These are phyloP conservation scores for Campoplex nolae DNA, from an alignment of 2,888 invertebrate species.

Conservation along the genomic window DNA sequence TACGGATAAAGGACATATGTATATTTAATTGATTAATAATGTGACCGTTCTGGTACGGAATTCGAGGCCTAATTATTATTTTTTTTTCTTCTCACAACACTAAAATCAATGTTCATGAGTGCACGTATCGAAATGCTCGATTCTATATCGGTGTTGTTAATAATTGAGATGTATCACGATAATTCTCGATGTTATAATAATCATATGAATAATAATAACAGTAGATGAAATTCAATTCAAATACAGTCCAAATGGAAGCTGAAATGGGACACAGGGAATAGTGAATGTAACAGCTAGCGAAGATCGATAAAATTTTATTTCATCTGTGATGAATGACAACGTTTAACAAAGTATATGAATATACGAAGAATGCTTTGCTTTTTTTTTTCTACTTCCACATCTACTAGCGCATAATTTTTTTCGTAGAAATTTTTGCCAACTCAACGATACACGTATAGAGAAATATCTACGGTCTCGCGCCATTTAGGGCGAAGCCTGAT, in stretches of 20 bases:
- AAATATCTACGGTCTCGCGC: constrained; percentile 73
- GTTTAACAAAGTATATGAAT: not conserved
- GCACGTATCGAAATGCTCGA: not conserved
- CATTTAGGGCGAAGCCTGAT: constrained; percentile 81
- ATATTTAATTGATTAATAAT: constrained; percentile 49
- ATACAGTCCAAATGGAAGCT: not conserved
- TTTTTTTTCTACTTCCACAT: not conserved
- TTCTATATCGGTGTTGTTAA: not conserved
- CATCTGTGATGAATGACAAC: not conserved
- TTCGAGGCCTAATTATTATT: constrained; percentile 12
- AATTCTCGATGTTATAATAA: not conserved
- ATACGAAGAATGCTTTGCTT: constrained; percentile 1
- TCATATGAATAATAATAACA: not conserved
- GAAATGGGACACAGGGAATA: not conserved
- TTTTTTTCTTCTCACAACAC: not conserved
- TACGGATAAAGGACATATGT: constrained; percentile 29
- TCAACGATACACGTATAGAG: constrained; percentile 31
- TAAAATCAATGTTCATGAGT: not conserved
- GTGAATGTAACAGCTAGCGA: too few relatives aligned
- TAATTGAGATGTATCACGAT: not conserved
- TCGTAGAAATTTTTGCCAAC: constrained; percentile 29
- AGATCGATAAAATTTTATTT: not conserved
- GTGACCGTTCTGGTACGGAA: constrained; percentile 10
- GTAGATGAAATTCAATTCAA: not conserved
- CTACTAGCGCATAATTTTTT: not conserved